Evolutionary conservation across 2,797 vertebrate species (phyloP).

Genomic region (Takifugu rubripes): DNA sequence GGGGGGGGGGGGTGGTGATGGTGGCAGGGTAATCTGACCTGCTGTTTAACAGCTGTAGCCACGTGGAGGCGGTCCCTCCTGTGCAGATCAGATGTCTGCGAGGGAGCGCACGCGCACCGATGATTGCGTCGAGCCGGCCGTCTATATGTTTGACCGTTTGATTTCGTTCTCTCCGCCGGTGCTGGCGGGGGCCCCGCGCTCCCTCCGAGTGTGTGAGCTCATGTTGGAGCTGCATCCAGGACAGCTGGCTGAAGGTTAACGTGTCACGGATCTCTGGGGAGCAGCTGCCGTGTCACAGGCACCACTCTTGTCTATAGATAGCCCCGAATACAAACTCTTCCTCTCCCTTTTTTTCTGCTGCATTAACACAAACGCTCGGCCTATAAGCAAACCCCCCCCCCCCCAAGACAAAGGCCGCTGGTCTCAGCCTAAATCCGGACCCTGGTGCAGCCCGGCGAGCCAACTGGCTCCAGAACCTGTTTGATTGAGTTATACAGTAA

Average conservation of each 20-base stretch:
- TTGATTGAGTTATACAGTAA: constrained; percentile 41
- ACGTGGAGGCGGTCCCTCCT: constrained; percentile 46
- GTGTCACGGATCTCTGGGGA: constrained; percentile 63
- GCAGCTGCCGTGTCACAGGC: constrained; percentile 70
- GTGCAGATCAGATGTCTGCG: constrained; percentile 53
- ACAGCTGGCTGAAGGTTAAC: constrained; percentile 75
- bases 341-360: constrained; percentile 57
- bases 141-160: neutral
- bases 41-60: constrained; percentile 69
- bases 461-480: constrained; percentile 40
- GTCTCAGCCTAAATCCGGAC: constrained; percentile 24
- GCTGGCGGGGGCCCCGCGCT: neutral
- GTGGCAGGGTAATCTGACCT: constrained; percentile 60
- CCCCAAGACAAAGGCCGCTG: constrained; percentile 44
- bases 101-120: constrained; percentile 1
- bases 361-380: constrained; percentile 44
- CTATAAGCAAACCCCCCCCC: constrained; percentile 29
- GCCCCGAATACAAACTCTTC: constrained; percentile 67
- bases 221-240: constrained; percentile 50
- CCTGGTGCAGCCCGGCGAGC: constrained; percentile 4
- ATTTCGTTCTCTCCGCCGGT: neutral
- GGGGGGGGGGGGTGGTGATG: neutral
- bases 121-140: neutral
- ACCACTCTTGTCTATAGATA: constrained; percentile 70
- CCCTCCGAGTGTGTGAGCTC: constrained; percentile 18